phyloP scores from a whole-genome alignment of 1,140 invertebrate genomes.

The Sitodiplosis mosellana region DNA sequence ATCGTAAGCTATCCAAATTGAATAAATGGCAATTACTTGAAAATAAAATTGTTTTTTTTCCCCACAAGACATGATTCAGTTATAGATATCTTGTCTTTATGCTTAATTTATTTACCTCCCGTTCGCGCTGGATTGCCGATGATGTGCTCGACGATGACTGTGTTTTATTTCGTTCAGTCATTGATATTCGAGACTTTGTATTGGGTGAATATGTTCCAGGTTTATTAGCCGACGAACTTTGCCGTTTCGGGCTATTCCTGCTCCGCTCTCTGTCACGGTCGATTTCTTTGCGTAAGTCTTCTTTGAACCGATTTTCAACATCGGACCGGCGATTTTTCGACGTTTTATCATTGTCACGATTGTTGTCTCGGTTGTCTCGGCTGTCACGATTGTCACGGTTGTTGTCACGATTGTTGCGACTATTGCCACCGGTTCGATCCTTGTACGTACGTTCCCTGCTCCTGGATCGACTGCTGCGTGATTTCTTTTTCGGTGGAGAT shows the following conservation, averaged over 20 bases:
- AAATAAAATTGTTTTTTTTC: slow-evolving; percentile 7
- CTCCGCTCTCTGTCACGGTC: slow-evolving; percentile 18
- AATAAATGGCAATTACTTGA: too few species aligned
- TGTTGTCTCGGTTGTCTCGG: slow-evolving; percentile 3
- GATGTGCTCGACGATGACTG: slow-evolving; percentile 3
- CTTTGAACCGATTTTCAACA: slow-evolving; percentile 19
- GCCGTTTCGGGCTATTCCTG: not conserved
- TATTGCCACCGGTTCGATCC: not conserved
- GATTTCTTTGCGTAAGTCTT: slow-evolving; percentile 22
- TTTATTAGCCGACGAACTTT: too few species aligned
- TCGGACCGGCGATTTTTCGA: slow-evolving; percentile 14
- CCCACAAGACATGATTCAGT: too few species aligned
- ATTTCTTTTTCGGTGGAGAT: not conserved
- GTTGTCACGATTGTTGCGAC: not conserved
- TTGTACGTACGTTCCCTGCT: slow-evolving; percentile 9
- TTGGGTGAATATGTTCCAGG: too few species aligned
- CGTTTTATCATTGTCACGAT: not conserved
- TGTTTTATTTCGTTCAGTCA: too few species aligned
- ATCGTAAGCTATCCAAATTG: too few species aligned
- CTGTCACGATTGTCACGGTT: slow-evolving; percentile 4
- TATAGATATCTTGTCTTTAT: slow-evolving; percentile 4
- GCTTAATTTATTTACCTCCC: slow-evolving; percentile 7
- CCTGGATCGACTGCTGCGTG: not conserved
- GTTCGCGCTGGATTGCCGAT: slow-evolving; percentile 15
- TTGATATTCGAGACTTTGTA: too few species aligned